Percentiles rank a stretch among this genome's conserved stretches.
Conservation (phyloP, 2,888 invertebrate genomes). For the Adineta ricciae region DNA sequence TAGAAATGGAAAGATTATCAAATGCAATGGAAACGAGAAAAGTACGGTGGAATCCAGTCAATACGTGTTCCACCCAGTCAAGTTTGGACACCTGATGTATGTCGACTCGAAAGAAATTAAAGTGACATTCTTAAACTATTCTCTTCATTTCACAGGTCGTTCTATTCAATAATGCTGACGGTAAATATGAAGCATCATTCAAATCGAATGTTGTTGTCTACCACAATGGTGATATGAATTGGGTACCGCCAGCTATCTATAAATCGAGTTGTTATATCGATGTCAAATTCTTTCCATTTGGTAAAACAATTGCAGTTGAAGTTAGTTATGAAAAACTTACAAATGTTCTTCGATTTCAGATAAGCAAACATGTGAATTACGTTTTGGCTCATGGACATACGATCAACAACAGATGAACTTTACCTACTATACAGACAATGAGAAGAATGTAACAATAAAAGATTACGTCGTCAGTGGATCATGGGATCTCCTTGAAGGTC, state of each 20-base stretch:
- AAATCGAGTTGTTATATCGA: conserved; percentile 33
- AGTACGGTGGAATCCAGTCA: conserved; percentile 19
- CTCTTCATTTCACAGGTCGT: not conserved
- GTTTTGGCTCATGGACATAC: conserved; percentile 99
- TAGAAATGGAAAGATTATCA: conserved; percentile 31
- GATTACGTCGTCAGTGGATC: conserved; percentile 31
- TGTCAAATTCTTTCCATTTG: conserved; percentile 31
- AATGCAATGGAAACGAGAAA: conserved; percentile 26
- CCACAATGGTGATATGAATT: conserved; percentile 2
- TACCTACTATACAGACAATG: conserved; percentile 30
- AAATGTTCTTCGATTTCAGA: conserved; percentile 53
- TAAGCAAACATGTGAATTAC: conserved; percentile 94
- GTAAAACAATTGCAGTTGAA: not conserved
- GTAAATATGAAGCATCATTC: conserved; percentile 35
- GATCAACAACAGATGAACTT: conserved; percentile 57
- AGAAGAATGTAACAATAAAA: conserved; percentile 22
- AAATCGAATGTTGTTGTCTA: conserved; percentile 33
- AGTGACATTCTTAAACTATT: too few relatives aligned
- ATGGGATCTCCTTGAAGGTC: conserved; percentile 27
- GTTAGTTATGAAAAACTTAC: too few relatives aligned
- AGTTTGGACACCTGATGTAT: conserved; percentile 27
- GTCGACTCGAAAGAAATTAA: too few relatives aligned
- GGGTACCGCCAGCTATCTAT: conserved; percentile 32
- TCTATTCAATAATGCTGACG: conserved; percentile 31
- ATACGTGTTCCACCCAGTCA: conserved; percentile 24